These are phyloP conservation scores for Steinernema hermaphroditum DNA, from an alignment of 2,888 invertebrate species.

Conservation along the genomic window DNA sequence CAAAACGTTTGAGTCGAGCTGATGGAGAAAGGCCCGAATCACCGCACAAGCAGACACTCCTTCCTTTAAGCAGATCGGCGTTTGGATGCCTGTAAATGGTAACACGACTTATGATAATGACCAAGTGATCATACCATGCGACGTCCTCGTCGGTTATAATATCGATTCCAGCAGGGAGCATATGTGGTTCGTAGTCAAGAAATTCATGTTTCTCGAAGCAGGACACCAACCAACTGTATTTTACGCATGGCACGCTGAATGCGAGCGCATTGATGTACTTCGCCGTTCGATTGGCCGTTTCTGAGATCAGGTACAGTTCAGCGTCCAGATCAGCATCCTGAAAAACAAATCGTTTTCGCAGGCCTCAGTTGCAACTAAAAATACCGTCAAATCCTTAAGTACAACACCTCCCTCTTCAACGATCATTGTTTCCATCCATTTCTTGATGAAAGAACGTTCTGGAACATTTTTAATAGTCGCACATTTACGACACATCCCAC, in stretches of 20 bases:
- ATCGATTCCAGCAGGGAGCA: conserved; percentile 54
- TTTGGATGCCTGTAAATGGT: conserved; percentile 48
- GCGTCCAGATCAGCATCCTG: not conserved
- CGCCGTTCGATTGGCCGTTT: conserved; percentile 76
- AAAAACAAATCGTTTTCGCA: not conserved
- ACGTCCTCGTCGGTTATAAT: not conserved
- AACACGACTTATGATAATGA: conserved; percentile 28
- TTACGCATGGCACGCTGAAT: conserved; percentile 74
- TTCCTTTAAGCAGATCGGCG: conserved; percentile 50
- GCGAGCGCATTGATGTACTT: conserved; percentile 78
- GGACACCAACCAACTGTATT: conserved; percentile 77
- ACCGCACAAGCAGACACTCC: conserved; percentile 48
- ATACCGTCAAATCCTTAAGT: conserved; percentile 54
- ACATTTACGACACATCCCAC: not conserved
- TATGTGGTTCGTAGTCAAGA: conserved; percentile 44
- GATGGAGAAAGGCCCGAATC: conserved; percentile 32
- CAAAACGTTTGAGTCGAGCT: conserved; percentile 45
- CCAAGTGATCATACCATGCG: conserved; percentile 29
- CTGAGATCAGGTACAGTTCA: conserved; percentile 70
- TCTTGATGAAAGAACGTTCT: conserved; percentile 55
- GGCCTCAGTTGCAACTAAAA: not conserved
- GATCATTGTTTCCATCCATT: conserved; percentile 53
- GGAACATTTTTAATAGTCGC: not conserved
- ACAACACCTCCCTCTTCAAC: conserved; percentile 55
- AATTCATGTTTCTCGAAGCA: conserved; percentile 70